A percentile compares a stretch with the other conserved stretches of the same genome.
Conservation (phyloP, 2,888 invertebrate species). For the Drosophila anomelani region DNA sequence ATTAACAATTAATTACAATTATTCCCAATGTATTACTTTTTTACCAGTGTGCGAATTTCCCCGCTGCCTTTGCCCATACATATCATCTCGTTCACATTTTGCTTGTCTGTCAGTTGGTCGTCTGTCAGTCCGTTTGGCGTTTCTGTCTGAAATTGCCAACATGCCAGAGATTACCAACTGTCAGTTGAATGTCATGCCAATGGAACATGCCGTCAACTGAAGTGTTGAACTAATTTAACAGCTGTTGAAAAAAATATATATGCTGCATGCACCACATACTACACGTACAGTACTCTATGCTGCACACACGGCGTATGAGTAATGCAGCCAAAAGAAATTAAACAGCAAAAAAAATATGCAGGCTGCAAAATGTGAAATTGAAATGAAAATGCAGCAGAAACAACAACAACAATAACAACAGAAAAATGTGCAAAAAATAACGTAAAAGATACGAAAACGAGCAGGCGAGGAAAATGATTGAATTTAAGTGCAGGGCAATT, state of each 20-base stretch:
- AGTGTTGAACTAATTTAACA: constrained; percentile 85
- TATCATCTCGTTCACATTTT: constrained; percentile 43
- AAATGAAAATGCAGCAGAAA: constrained; percentile 58
- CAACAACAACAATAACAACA: neutral
- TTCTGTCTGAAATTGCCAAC: constrained; percentile 81
- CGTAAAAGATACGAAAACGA: constrained; percentile 44
- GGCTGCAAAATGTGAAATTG: constrained; percentile 45
- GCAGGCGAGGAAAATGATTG: constrained; percentile 48
- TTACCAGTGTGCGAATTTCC: constrained; percentile 47
- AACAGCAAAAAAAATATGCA: constrained; percentile 38
- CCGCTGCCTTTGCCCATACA: constrained; percentile 13
- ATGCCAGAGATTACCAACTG: constrained; percentile 84
- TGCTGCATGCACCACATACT: constrained; percentile 34
- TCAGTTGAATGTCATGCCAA: constrained; percentile 84
- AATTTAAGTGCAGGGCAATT: constrained; percentile 70
- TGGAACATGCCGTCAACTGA: constrained; percentile 84
- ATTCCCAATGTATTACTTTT: constrained; percentile 29
- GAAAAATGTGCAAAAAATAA: constrained; percentile 46
- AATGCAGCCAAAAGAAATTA: constrained; percentile 58
- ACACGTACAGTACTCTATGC: neutral
- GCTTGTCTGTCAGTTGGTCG: constrained; percentile 45
- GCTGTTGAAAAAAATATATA: constrained; percentile 81
- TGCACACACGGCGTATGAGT: constrained; percentile 69
- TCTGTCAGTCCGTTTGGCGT: constrained; percentile 59
- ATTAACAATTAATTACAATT: constrained; percentile 35